Evolutionary conservation across 2,113 vertebrate genomes (phyloP).

Genomic region (Amphiprion ocellaris): DNA sequence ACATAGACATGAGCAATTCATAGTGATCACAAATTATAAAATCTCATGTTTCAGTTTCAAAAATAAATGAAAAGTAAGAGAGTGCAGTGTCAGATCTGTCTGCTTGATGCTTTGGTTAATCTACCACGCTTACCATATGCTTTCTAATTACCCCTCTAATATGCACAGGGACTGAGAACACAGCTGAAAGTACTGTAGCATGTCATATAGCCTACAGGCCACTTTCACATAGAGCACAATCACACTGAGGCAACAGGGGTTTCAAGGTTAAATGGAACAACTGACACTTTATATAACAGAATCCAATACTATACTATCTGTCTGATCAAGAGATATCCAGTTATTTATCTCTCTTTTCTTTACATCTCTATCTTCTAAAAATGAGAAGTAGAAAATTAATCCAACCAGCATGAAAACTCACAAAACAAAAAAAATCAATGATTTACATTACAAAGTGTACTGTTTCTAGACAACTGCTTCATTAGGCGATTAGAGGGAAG

Average conservation of each 20-base stretch:
- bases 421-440: conserved; percentile 72
- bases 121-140: conserved; percentile 1
- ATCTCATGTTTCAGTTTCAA: neutral
- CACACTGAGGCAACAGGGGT: conserved; percentile 30
- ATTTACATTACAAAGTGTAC: conserved; percentile 91
- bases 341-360: conserved; percentile 15
- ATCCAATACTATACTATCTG: conserved; percentile 46
- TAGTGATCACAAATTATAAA: neutral
- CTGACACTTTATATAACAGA: conserved; percentile 41
- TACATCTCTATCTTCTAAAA: conserved; percentile 43
- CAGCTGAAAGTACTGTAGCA: conserved; percentile 39
- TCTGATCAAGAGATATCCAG: conserved; percentile 50
- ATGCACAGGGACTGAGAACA: conserved; percentile 35
- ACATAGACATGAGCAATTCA: no score
- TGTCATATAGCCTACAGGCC: conserved; percentile 36
- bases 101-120: conserved; percentile 21
- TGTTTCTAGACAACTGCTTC: conserved; percentile 92
- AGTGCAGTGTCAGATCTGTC: conserved; percentile 1
- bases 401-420: conserved; percentile 60
- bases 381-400: conserved; percentile 68
- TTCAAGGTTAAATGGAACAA: conserved; percentile 66
- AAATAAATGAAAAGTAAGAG: neutral
- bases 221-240: conserved; percentile 34
- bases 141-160: conserved; percentile 43
- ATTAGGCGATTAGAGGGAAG: conserved; percentile 91